Conservation (phyloP, 2,888 invertebrate genomes). For the Deilephila elpenor region DNA sequence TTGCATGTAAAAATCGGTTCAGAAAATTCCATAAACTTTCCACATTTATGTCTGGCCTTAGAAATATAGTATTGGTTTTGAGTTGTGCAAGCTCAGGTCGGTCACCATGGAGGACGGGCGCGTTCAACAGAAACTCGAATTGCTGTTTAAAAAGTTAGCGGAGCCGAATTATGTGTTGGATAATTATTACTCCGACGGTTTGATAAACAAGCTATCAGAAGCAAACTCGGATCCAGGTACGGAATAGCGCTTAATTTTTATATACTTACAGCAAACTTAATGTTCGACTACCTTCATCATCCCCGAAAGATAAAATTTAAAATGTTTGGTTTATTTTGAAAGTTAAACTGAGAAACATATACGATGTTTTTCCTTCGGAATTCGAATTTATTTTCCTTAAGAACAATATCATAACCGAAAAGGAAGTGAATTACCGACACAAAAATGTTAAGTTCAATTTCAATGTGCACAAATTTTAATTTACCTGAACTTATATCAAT, state of each 20-base stretch:
- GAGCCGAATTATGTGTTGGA: conserved; percentile 85
- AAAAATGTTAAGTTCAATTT: too few species aligned
- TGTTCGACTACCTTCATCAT: too few species aligned
- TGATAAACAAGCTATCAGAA: conserved; percentile 85
- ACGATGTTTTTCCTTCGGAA: too few species aligned
- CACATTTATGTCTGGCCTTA: not conserved
- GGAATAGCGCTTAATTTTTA: conserved; percentile 36
- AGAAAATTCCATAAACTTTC: conserved; percentile 2
- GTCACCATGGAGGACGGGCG: conserved; percentile 52
- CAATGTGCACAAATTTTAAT: too few species aligned
- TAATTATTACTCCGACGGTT: conserved; percentile 87
- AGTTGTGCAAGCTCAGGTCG: not conserved
- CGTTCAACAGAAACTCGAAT: conserved; percentile 80
- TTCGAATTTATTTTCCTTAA: too few species aligned
- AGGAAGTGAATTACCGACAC: too few species aligned
- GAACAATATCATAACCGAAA: too few species aligned
- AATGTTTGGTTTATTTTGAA: too few species aligned
- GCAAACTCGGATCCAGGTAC: conserved; percentile 77
- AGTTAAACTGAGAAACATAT: too few species aligned
- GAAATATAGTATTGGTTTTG: not conserved
- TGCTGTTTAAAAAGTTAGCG: conserved; percentile 84
- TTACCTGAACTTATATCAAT: too few species aligned
- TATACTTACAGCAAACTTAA: not conserved
- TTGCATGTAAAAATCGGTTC: not conserved
- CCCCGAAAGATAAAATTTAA: too few species aligned